Evolutionary conservation across 2,113 vertebrate genomes (phyloP).

Genomic region (Chauna torquata): DNA sequence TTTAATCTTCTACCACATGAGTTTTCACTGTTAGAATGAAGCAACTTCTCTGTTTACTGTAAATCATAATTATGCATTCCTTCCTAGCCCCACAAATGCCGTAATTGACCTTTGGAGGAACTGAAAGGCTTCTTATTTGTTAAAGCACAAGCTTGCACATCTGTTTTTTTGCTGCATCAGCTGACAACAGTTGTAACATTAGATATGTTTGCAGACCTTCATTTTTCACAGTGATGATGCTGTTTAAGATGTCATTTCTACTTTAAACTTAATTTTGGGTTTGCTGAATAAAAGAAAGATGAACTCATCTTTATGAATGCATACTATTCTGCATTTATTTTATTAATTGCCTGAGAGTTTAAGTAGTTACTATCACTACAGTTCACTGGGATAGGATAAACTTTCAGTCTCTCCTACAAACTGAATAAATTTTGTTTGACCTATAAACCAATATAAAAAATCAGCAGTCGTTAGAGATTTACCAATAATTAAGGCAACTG

Average conservation of each 20-base stretch:
- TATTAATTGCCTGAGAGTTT: not conserved
- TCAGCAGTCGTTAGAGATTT: not conserved
- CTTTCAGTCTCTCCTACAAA: not conserved
- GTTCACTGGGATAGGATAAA: not conserved
- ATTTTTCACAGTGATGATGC: not conserved
- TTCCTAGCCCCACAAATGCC: not conserved
- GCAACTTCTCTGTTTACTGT: not conserved
- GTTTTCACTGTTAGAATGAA: not conserved
- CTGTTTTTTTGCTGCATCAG: not conserved
- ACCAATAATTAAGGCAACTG: not conserved
- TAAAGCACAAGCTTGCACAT: not conserved
- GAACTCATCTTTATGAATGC: not conserved
- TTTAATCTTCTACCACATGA: not conserved
- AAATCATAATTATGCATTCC: not conserved
- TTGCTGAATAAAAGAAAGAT: not conserved
- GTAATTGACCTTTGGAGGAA: slow-evolving; percentile 18
- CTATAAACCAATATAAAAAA: not conserved
- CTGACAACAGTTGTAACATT: not conserved
- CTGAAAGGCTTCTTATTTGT: not conserved
- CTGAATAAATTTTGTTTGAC: not conserved
- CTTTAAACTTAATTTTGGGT: not conserved
- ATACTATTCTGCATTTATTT: not conserved
- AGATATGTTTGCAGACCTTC: not conserved
- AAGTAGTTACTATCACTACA: not conserved
- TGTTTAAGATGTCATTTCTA: not conserved